Conservation (phyloP, 2,888 invertebrate species). For the Cryptocephalus moraei region DNA sequence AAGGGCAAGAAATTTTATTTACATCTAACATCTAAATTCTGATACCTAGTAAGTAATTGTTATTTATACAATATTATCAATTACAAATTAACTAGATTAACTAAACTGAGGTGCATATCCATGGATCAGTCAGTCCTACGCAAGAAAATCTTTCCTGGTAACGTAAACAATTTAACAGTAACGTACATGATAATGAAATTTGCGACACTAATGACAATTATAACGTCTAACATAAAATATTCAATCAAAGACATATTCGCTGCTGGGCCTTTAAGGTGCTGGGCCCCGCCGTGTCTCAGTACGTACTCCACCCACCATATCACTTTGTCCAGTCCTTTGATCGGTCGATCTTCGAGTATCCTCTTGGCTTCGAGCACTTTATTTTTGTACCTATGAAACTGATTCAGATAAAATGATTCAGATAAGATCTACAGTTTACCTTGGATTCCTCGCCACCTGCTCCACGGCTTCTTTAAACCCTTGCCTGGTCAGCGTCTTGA, state of each 20-base stretch:
- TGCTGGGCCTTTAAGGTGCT: neutral
- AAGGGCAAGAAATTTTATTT: no score
- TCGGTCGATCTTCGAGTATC: constrained; percentile 3
- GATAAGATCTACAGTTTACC: constrained; percentile 11
- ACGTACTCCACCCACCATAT: constrained; percentile 5
- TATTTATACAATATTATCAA: no score
- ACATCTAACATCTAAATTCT: no score
- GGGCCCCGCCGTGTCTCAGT: constrained; percentile 2
- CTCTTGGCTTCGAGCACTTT: constrained; percentile 11
- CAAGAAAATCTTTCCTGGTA: no score
- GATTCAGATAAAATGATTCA: no score
- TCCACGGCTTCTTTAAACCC: constrained; percentile 18
- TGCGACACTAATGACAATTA: neutral
- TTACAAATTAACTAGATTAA: no score
- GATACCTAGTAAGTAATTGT: no score
- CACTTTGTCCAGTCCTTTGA: constrained; percentile 1
- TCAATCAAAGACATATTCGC: neutral
- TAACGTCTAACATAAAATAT: neutral
- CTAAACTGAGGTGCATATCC: no score
- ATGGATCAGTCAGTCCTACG: no score
- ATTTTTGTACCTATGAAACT: constrained; percentile 17
- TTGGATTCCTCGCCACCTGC: constrained; percentile 21
- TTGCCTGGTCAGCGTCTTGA: constrained; percentile 19
- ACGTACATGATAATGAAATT: no score
- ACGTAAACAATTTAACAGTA: no score